These are phyloP conservation scores for Galemys pyrenaicus DNA, from an alignment of 2,113 vertebrate species.

Conservation along the genomic window DNA sequence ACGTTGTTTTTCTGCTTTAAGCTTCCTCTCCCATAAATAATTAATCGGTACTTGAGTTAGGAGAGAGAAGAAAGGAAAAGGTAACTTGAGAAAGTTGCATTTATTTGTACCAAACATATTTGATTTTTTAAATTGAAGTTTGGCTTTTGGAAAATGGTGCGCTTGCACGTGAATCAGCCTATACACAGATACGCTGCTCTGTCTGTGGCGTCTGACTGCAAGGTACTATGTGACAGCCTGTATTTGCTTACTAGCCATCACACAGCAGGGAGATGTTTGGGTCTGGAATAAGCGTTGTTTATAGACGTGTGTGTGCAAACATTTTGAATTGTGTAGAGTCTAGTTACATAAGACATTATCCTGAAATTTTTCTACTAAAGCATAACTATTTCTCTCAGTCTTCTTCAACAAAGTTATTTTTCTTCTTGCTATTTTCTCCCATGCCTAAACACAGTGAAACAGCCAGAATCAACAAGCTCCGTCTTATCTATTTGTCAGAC, in stretches of 20 bases:
- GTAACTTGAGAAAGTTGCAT: not conserved
- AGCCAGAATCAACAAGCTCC: not conserved
- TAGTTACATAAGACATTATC: constrained; percentile 49
- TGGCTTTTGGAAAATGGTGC: not conserved
- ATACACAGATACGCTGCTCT: not conserved
- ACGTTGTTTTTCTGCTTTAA: not conserved
- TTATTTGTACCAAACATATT: constrained; percentile 10
- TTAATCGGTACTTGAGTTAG: not conserved
- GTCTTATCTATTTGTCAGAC: not conserved
- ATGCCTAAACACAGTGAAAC: constrained; percentile 16
- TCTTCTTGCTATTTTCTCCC: not conserved
- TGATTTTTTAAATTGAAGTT: constrained; percentile 1
- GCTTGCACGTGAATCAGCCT: not conserved
- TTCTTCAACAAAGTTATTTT: constrained; percentile 7
- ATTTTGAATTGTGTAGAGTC: constrained; percentile 54
- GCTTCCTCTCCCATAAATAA: constrained; percentile 14
- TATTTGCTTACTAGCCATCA: constrained; percentile 63
- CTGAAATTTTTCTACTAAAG: constrained; percentile 34
- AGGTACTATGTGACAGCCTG: constrained; percentile 68
- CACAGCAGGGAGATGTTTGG: constrained; percentile 48
- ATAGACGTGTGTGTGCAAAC: constrained; percentile 29
- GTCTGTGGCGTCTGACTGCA: constrained; percentile 29
- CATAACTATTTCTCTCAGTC: not conserved
- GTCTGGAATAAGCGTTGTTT: constrained; percentile 61
- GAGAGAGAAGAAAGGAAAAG: not conserved